Evolutionary conservation across 2,113 vertebrate genomes (phyloP).

Genomic region (Tragelaphus imberbis): DNA sequence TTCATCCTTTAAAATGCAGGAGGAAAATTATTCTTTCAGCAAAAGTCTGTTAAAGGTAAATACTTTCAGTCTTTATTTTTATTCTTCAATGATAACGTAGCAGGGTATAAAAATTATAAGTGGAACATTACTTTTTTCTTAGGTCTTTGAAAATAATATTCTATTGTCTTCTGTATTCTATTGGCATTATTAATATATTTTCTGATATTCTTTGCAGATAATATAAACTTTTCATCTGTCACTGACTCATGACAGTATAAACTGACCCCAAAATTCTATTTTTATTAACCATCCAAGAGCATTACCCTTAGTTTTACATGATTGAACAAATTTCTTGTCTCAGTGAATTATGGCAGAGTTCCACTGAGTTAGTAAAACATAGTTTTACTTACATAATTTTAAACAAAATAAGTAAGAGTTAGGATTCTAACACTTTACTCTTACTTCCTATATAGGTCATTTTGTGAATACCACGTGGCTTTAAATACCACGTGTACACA

Average conservation of each 20-base stretch:
- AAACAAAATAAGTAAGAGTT: conserved; percentile 26
- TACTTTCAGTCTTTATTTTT: neutral
- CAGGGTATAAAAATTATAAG: conserved; percentile 34
- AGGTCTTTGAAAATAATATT: conserved; percentile 18
- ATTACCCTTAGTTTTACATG: neutral
- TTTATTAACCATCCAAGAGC: neutral
- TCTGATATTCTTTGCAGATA: neutral
- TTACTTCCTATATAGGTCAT: neutral
- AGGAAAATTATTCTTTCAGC: neutral
- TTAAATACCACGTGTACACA: neutral
- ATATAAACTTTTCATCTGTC: neutral
- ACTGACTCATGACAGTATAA: neutral
- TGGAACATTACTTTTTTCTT: neutral
- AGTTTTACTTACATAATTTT: conserved; percentile 32
- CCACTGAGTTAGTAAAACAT: neutral
- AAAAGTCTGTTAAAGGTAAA: neutral
- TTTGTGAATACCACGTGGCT: neutral
- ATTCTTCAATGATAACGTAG: conserved; percentile 10
- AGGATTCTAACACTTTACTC: conserved; percentile 20
- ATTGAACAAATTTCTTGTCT: neutral
- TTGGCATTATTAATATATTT: neutral
- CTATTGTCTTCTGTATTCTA: neutral
- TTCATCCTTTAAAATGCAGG: neutral
- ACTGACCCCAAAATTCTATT: neutral
- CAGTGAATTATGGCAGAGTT: conserved; percentile 7